Conservation (phyloP, 2,797 vertebrate genomes). For the Petrocephalus sullivani region DNA sequence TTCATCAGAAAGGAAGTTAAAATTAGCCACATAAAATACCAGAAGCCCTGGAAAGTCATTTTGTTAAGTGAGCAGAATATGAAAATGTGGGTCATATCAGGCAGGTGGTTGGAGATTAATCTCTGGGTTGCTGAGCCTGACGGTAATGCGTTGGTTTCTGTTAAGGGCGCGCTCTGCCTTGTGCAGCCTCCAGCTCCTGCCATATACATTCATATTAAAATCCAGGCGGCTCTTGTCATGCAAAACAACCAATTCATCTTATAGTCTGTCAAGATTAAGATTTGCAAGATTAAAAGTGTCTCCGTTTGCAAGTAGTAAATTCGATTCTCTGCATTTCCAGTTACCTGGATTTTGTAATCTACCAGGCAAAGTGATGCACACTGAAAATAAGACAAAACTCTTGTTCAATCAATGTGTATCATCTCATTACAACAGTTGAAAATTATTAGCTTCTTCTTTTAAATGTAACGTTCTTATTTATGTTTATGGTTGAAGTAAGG, state of each 20-base stretch:
- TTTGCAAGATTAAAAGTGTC: neutral
- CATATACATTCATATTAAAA: neutral
- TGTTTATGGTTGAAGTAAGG: neutral
- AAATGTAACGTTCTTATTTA: neutral
- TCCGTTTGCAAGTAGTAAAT: neutral
- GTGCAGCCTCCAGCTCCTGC: neutral
- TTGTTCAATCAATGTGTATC: neutral
- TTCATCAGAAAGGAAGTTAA: neutral
- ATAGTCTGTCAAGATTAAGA: neutral
- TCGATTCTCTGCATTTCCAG: neutral
- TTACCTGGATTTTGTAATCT: neutral
- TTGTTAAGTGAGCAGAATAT: neutral
- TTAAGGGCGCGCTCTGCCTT: neutral
- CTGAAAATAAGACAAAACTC: neutral
- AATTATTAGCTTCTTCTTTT: neutral
- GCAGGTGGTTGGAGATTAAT: neutral
- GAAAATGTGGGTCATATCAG: neutral
- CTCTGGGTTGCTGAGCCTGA: neutral
- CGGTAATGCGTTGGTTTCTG: neutral
- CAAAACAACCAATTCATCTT: neutral
- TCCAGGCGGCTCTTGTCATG: neutral
- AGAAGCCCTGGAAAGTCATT: neutral
- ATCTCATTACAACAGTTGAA: neutral
- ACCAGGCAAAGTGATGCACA: neutral
- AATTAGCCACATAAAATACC: neutral